Evolutionary conservation across 2,797 vertebrate species (phyloP).

Genomic region (Sylvilagus floridanus): DNA sequence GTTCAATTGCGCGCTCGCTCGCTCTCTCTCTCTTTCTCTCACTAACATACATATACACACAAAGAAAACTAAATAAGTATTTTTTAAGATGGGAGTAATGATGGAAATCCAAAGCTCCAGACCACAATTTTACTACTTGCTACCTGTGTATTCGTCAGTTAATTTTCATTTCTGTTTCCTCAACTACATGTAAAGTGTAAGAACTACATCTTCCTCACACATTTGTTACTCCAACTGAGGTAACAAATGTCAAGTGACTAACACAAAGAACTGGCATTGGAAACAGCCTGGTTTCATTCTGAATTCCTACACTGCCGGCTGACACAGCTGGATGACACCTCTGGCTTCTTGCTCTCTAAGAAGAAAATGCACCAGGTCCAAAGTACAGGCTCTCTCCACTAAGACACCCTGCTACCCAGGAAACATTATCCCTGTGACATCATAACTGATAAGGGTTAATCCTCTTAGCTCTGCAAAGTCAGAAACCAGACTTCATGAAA

Average conservation of each 20-base stretch:
- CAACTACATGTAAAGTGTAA: constrained; percentile 4
- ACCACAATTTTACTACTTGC: background rate
- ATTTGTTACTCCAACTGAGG: constrained; percentile 32
- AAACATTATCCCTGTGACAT: background rate
- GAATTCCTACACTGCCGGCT: constrained; percentile 23
- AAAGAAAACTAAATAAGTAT: background rate
- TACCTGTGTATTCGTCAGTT: background rate
- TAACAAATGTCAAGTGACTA: constrained; percentile 47
- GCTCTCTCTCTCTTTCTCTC: no score
- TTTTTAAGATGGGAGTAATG: no score
- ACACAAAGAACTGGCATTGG: constrained; percentile 17
- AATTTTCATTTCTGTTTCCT: constrained; percentile 25
- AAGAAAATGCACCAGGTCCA: background rate
- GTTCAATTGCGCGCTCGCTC: no score
- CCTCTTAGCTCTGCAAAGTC: background rate
- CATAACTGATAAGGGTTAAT: constrained; percentile 2
- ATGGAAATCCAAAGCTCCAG: background rate
- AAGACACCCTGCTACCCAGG: background rate
- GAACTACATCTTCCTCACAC: constrained; percentile 38
- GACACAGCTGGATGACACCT: background rate
- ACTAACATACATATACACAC: no score
- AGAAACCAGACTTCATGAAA: constrained; percentile 1
- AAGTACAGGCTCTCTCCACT: background rate
- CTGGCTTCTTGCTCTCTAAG: background rate
- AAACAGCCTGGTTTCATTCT: constrained; percentile 24